phyloP scores from a whole-genome alignment of 23 tunicate genomes.

The Oikopleura albicans region DNA sequence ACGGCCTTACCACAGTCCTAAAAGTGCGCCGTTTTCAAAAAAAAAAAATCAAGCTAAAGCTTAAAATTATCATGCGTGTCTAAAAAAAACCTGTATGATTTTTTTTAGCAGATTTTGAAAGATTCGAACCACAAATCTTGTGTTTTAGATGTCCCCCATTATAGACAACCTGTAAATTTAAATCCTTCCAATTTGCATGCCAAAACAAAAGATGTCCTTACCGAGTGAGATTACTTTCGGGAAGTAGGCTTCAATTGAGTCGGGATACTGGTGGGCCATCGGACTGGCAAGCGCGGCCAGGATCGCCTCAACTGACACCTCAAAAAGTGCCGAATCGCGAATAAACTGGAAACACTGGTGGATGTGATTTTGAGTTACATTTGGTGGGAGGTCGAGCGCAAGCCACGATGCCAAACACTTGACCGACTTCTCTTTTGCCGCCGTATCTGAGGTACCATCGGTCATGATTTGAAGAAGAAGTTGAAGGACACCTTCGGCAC shows the following conservation, averaged over 20 bases:
- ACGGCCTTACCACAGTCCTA: no score
- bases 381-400: conserved; percentile 30
- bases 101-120: no score
- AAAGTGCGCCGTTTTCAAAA: no score
- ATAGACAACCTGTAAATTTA: no score
- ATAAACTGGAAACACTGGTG: conserved; percentile 25
- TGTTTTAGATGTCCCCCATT: no score
- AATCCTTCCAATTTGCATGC: no score
- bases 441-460: background rate
- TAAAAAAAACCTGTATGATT: background rate
- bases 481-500: conserved; percentile 16
- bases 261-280: background rate
- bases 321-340: conserved; percentile 47
- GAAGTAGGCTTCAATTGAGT: background rate
- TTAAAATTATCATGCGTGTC: background rate
- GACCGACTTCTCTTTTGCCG: conserved; percentile 24
- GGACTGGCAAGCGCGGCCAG: conserved; percentile 31
- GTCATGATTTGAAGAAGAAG: conserved; percentile 10
- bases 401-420: conserved; percentile 71
- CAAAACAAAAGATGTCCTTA: background rate
- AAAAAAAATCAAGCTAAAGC: no score
- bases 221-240: background rate
- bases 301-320: conserved; percentile 20
- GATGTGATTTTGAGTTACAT: conserved; percentile 31
- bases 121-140: no score